phyloP scores from a whole-genome alignment of 1,140 invertebrate genomes.

The Globodera ellingtonae region DNA sequence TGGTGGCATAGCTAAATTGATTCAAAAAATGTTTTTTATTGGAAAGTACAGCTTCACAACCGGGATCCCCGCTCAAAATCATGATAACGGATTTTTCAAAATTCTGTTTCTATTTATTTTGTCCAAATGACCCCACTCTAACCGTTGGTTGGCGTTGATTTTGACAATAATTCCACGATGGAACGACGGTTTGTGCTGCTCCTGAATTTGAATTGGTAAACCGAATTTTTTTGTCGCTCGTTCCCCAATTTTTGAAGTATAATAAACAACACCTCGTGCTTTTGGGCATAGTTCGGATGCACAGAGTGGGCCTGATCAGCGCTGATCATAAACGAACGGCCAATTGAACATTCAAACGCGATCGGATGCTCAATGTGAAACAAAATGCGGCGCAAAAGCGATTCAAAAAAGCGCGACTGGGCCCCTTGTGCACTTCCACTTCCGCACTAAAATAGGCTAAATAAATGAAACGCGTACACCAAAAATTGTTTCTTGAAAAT shows the following conservation, averaged over 20 bases:
- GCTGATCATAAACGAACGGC: conserved; percentile 65
- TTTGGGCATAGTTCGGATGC: conserved; percentile 68
- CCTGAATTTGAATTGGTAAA: conserved; percentile 13
- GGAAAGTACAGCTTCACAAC: too few species aligned
- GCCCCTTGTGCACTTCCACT: conserved; percentile 59
- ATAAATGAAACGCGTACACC: background rate
- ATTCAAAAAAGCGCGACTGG: conserved; percentile 66
- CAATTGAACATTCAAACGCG: conserved; percentile 55
- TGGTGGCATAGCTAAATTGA: conserved; percentile 63
- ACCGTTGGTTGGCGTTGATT: conserved; percentile 69
- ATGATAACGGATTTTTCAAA: too few species aligned
- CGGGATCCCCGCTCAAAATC: too few species aligned
- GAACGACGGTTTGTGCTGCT: conserved; percentile 61
- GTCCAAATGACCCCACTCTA: conserved; percentile 31
- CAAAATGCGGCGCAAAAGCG: conserved; percentile 64
- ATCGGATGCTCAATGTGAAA: conserved; percentile 22
- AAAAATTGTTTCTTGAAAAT: background rate
- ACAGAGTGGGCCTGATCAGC: conserved; percentile 69
- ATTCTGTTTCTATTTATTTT: background rate
- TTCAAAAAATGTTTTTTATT: too few species aligned
- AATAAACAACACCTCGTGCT: conserved; percentile 58
- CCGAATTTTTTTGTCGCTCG: conserved; percentile 49
- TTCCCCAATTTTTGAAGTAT: conserved; percentile 45
- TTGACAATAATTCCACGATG: conserved; percentile 68
- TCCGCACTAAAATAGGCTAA: conserved; percentile 29